Base-by-base conservation (phyloP, 2,888 invertebrate genomes). In the Trachelus troglodyta region DNA sequence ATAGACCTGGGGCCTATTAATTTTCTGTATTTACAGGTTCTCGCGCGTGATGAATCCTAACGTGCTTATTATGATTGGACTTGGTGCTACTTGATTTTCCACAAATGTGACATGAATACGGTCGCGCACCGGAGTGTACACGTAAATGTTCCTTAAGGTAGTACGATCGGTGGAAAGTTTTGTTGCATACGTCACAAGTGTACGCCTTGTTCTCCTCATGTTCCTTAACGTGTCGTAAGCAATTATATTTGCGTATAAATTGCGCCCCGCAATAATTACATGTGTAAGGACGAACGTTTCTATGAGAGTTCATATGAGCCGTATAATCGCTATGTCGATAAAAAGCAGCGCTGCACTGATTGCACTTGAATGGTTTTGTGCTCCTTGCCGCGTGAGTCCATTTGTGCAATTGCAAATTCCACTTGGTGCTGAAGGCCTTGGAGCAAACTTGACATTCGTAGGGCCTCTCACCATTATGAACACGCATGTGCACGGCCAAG, bases 201-300 rank as follows among this genome's bases (percentile, higher is more conserved):
- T 95, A 96, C 86, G 95, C 94, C 91, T 97, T 96, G 76, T 94
- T 95, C 87, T 94, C 95, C 87, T 96, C 96, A 92, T 98, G 97
- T 87, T 97, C 97, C 73, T 94, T 94, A 11, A 97, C 95, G 91
- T 98, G 97, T 71, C 97, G 93, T 89, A 96, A 94, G 90, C 97
- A 97, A 92, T 97, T 97, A 91, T 96, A 97, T 90, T 97, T 97
- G 80, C 97, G 93, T 81, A 97, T 96, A 92, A 97, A 97, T 92
- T 96, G 96, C 81, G 96, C 96, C 71, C 97, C 97, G 92, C 97
- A 97, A 90, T 96, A 95, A 91, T 97, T 97, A 91, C 97, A 97
- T 0, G 97, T 97, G 92, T 95, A 97, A 2, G 97, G 97, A 76
- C 96, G 94, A 73, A 96, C 95, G 80, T 96, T 95, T 83, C 95